Conservation (phyloP, 2,888 invertebrate genomes). For the Prosapia bicincta region DNA sequence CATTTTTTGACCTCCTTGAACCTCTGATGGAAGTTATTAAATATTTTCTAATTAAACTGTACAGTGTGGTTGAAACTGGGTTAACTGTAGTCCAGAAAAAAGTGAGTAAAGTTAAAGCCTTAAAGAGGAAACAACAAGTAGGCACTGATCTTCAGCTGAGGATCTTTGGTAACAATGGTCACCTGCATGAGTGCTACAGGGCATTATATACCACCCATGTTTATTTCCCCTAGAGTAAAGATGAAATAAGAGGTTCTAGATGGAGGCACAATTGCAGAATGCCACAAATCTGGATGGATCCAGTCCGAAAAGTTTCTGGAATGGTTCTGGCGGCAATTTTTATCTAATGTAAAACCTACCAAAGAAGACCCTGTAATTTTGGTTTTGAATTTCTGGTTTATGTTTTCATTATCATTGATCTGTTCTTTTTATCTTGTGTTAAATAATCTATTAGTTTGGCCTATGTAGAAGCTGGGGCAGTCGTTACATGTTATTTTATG, state of each 20-base stretch:
- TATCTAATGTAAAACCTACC: too few relatives aligned
- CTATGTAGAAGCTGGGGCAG: too few relatives aligned
- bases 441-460: too few relatives aligned
- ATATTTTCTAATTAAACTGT: neutral
- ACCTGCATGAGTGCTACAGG: slow-evolving; percentile 41
- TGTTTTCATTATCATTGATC: too few relatives aligned
- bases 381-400: too few relatives aligned
- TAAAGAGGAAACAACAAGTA: neutral
- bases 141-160: neutral
- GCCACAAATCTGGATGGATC: too few relatives aligned
- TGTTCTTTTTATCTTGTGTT: too few relatives aligned
- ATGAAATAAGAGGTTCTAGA: slow-evolving; percentile 40
- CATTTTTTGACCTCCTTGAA: neutral
- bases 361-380: too few relatives aligned
- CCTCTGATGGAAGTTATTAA: neutral
- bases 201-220: slow-evolving; percentile 41
- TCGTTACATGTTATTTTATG: too few relatives aligned
- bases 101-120: neutral
- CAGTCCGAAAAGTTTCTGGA: too few relatives aligned
- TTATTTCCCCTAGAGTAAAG: slow-evolving; percentile 42
- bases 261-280: slow-evolving; percentile 39
- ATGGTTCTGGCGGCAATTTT: too few relatives aligned
- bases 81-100: too few relatives aligned
- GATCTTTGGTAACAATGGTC: slow-evolving; percentile 21
- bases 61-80: neutral